These are phyloP conservation scores for Varanus komodoensis DNA, from an alignment of 2,113 vertebrate genomes.

Conservation along the genomic window DNA sequence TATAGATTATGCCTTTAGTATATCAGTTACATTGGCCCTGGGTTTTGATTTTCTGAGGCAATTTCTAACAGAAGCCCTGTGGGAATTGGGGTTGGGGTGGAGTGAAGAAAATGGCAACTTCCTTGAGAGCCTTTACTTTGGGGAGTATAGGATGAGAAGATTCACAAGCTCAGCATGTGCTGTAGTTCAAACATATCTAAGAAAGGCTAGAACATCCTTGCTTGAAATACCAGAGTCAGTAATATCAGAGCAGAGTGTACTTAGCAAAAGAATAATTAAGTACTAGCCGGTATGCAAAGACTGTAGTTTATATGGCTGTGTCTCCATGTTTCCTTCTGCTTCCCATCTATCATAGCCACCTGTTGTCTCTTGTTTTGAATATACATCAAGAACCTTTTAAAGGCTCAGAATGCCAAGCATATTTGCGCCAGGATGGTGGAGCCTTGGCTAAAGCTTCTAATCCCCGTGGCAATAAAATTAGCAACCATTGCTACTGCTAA, in stretches of 20 bases:
- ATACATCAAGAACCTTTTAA: slow-evolving; percentile 21
- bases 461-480: slow-evolving; percentile 5
- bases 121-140: background rate
- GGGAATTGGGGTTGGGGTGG: background rate
- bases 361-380: slow-evolving; percentile 18
- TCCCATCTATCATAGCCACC: background rate
- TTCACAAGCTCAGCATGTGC: background rate
- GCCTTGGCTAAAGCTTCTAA: slow-evolving; percentile 4
- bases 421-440: slow-evolving; percentile 4
- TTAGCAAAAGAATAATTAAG: slow-evolving; percentile 12
- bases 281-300: background rate
- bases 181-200: background rate
- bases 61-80: background rate
- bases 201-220: background rate
- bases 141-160: background rate
- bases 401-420: background rate
- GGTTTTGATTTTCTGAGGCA: background rate
- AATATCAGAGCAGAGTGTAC: background rate
- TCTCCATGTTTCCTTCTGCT: slow-evolving; percentile 6
- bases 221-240: background rate
- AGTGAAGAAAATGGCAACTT: background rate
- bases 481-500: background rate
- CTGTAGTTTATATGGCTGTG: background rate
- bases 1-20: no score
- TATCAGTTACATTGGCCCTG: no score